Evolutionary conservation across 2,797 vertebrate genomes (phyloP).

Genomic region (Sparidentex hasta): DNA sequence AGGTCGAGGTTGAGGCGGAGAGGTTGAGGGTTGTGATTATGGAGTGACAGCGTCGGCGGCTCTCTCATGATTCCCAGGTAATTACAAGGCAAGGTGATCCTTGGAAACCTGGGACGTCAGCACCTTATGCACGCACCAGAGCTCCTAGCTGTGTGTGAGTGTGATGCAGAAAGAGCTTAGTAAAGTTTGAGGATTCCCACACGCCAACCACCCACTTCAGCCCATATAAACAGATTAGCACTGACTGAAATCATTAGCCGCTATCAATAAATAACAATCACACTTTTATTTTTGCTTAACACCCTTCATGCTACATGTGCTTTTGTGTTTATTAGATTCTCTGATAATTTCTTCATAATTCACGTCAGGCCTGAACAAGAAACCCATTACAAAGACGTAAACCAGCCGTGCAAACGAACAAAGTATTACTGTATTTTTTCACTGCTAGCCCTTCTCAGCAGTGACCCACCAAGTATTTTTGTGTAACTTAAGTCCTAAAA

Average conservation of each 20-base stretch:
- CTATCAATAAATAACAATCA: conserved; percentile 72
- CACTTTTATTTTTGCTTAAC: conserved; percentile 56
- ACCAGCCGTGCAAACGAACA: conserved; percentile 71
- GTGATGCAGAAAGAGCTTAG: conserved; percentile 25
- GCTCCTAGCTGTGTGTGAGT: conserved; percentile 51
- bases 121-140: conserved; percentile 82
- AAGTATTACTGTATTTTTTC: conserved; percentile 72
- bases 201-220: conserved; percentile 24
- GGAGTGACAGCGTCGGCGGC: conserved; percentile 87
- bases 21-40: conserved; percentile 88
- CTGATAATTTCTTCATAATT: conserved; percentile 59
- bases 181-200: conserved; percentile 44
- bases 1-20: conserved; percentile 78
- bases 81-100: conserved; percentile 92
- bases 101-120: conserved; percentile 86
- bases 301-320: conserved; percentile 27
- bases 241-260: conserved; percentile 64
- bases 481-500: conserved; percentile 78
- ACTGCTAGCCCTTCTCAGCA: conserved; percentile 47
- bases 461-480: conserved; percentile 75
- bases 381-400: conserved; percentile 63
- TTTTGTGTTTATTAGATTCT: conserved; percentile 45
- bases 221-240: conserved; percentile 66
- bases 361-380: conserved; percentile 47
- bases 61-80: conserved; percentile 90